Evolutionary conservation across 1,140 invertebrate species (phyloP).

Genomic region (Anastrepha ludens): DNA sequence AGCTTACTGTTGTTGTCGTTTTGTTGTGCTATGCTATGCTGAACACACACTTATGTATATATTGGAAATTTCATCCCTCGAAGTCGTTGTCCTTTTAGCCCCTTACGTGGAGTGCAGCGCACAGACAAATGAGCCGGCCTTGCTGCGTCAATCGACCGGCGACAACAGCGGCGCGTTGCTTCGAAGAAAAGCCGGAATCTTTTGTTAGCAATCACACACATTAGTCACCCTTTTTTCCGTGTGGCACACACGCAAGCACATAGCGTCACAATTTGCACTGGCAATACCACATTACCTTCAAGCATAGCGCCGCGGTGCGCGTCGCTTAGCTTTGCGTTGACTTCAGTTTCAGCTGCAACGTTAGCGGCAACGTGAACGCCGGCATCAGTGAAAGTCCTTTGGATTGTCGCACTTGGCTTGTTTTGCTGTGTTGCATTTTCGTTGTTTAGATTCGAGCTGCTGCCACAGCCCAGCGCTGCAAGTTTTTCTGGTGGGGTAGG

Average conservation of each 20-base stretch:
- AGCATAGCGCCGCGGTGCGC: neutral
- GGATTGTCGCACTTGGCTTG: constrained; percentile 55
- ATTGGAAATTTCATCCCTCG: constrained; percentile 60
- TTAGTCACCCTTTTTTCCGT: constrained; percentile 73
- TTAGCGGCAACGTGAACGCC: neutral
- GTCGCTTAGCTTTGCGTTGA: neutral
- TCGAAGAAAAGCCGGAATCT: constrained; percentile 67
- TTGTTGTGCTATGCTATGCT: constrained; percentile 57
- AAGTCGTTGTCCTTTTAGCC: constrained; percentile 57
- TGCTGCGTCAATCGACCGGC: neutral
- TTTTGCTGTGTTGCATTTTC: constrained; percentile 48
- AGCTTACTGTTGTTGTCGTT: constrained; percentile 60
- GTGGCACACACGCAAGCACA: neutral
- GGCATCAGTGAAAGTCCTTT: constrained; percentile 72
- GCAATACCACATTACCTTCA: neutral
- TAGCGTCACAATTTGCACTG: constrained; percentile 13
- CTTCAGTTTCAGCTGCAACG: neutral
- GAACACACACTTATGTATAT: constrained; percentile 44
- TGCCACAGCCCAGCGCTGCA: neutral
- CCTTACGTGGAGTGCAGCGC: constrained; percentile 7
- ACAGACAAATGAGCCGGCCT: neutral
- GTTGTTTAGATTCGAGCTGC: neutral
- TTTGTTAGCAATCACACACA: constrained; percentile 74
- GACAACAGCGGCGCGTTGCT: constrained; percentile 54
- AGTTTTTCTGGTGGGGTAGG: constrained; percentile 42